Evolutionary conservation across 2,113 vertebrate genomes (phyloP).

Genomic region (Pygoscelis adeliae): DNA sequence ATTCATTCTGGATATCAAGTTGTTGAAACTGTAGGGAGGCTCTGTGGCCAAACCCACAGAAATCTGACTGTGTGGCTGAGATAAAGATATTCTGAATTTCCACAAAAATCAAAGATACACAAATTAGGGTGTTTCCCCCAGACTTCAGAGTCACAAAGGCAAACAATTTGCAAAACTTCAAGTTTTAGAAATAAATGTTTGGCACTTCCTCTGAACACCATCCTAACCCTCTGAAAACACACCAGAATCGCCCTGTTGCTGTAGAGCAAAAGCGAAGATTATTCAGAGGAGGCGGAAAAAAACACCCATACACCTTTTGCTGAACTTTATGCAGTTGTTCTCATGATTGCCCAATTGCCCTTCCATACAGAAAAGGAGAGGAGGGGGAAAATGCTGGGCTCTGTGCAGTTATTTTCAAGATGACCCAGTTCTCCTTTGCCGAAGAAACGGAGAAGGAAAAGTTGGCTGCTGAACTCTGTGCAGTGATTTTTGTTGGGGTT

Average conservation of each 20-base stretch:
- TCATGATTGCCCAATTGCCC: conserved; percentile 4
- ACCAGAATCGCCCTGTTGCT: background rate
- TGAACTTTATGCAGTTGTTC: background rate
- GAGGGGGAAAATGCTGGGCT: background rate
- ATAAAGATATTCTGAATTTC: conserved; percentile 51
- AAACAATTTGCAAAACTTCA: background rate
- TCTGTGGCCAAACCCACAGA: conserved; percentile 50
- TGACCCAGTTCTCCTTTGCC: background rate
- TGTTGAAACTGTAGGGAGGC: conserved; percentile 44
- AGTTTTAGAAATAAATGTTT: background rate
- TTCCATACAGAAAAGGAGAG: background rate
- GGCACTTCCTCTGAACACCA: background rate
- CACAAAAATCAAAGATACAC: conserved; percentile 17
- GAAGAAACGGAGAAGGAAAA: background rate
- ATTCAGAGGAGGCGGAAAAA: background rate
- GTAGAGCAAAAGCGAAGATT: background rate
- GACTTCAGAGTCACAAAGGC: background rate
- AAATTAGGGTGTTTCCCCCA: conserved; percentile 3
- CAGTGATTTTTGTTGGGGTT: background rate
- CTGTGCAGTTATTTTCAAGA: background rate
- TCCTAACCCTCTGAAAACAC: background rate
- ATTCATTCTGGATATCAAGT: conserved; percentile 47
- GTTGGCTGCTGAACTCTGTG: background rate
- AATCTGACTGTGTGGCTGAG: conserved; percentile 9
- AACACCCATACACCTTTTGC: background rate